These are phyloP conservation scores for Polietes domitor DNA, from an alignment of 2,888 invertebrate genomes.

Conservation along the genomic window DNA sequence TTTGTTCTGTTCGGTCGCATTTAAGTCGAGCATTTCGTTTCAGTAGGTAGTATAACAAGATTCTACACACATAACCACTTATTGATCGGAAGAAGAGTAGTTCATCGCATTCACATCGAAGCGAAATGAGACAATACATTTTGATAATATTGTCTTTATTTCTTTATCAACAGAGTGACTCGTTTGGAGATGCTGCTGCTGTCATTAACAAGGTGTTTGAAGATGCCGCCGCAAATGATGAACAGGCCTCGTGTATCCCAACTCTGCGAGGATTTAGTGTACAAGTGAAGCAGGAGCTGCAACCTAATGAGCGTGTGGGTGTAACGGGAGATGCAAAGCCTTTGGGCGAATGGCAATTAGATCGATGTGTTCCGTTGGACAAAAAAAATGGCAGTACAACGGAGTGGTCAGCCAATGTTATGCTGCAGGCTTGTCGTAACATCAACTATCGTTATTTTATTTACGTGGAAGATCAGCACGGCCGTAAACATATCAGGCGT, in stretches of 20 bases:
- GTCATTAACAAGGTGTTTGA: constrained; percentile 1
- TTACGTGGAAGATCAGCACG: constrained; percentile 74
- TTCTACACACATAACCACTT: neutral
- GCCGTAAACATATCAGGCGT: constrained; percentile 77
- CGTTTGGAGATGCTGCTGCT: constrained; percentile 72
- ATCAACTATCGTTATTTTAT: constrained; percentile 77
- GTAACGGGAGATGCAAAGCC: constrained; percentile 86
- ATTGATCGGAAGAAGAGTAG: neutral
- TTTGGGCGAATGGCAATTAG: constrained; percentile 88
- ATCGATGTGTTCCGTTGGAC: constrained; percentile 82
- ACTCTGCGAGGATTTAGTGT: constrained; percentile 73
- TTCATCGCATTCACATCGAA: constrained; percentile 1
- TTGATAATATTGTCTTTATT: constrained; percentile 68
- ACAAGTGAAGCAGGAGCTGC: constrained; percentile 81
- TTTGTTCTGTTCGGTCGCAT: neutral
- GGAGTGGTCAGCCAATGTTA: constrained; percentile 85
- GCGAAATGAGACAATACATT: constrained; percentile 35
- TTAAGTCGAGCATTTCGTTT: neutral
- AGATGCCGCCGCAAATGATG: neutral
- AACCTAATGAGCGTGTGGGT: constrained; percentile 85
- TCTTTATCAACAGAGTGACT: constrained; percentile 72
- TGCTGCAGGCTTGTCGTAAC: constrained; percentile 83
- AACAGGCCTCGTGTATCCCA: constrained; percentile 68
- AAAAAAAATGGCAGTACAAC: constrained; percentile 64
- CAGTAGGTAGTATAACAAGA: neutral